A percentile compares a stretch with the other conserved stretches of the same genome.
Evolutionary conservation across 2,797 vertebrate genomes (phyloP).

Genomic region (Pangasius larnaudii): DNA sequence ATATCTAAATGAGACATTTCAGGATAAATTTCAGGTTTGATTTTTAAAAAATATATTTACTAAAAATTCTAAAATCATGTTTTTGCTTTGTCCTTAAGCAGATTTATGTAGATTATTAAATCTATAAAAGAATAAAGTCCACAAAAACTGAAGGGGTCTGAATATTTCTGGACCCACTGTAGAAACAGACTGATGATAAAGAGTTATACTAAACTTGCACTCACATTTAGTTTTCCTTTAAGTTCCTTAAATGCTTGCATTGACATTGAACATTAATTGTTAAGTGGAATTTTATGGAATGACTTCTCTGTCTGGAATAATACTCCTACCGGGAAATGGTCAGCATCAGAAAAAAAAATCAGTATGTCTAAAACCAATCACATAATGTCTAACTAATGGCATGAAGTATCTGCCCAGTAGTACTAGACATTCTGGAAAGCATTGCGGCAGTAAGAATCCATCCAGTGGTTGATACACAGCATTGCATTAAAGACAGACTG

Average conservation of each 20-base stretch:
- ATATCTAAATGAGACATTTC: background rate
- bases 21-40: background rate
- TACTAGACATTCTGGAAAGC: slow-evolving; percentile 53
- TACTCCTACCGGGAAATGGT: background rate
- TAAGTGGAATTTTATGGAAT: slow-evolving; percentile 1
- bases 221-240: background rate
- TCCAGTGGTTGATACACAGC: slow-evolving; percentile 60
- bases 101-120: background rate
- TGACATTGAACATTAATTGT: background rate
- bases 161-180: background rate
- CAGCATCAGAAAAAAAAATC: background rate
- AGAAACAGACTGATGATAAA: background rate
- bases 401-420: slow-evolving; percentile 50
- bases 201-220: background rate
- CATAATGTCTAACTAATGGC: slow-evolving; percentile 17
- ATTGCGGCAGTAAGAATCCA: slow-evolving; percentile 53
- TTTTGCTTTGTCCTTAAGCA: background rate
- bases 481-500: slow-evolving; percentile 59
- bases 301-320: slow-evolving; percentile 1
- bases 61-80: background rate
- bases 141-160: background rate
- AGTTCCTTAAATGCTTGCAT: background rate
- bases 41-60: background rate
- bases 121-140: background rate
- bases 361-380: background rate